These are phyloP conservation scores for Zelleria hepariella DNA, from an alignment of 2,888 invertebrate genomes.

Conservation along the genomic window DNA sequence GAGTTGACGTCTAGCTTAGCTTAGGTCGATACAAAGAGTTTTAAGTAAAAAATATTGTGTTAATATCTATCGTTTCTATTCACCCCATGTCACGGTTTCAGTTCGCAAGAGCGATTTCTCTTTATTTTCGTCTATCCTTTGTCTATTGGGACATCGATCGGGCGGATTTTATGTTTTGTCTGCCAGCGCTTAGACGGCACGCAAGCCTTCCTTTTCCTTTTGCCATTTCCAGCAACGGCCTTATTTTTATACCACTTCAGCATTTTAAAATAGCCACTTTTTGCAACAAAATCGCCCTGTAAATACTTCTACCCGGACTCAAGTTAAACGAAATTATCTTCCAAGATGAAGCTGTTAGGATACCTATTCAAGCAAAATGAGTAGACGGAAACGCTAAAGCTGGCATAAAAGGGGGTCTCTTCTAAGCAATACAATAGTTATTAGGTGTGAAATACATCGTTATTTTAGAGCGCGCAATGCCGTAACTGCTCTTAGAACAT, in stretches of 20 bases:
- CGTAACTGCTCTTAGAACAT: not conserved
- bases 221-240: not conserved
- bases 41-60: too few relatives aligned
- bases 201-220: not conserved
- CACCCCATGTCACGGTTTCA: not conserved
- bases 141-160: slow-evolving; percentile 6
- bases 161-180: not conserved
- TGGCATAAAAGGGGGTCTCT: not conserved
- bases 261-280: not conserved
- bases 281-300: not conserved
- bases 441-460: slow-evolving; percentile 6
- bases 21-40: too few relatives aligned
- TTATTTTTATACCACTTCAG: not conserved
- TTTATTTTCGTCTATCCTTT: not conserved
- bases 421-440: slow-evolving; percentile 5
- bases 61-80: too few relatives aligned
- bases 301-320: not conserved
- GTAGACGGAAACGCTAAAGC: not conserved
- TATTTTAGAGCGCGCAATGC: slow-evolving; percentile 3
- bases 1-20: too few relatives aligned
- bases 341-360: not conserved
- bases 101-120: not conserved
- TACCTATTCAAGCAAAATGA: not conserved
- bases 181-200: not conserved
- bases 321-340: not conserved